Percentiles rank a stretch among this genome's conserved stretches.
These are phyloP conservation scores for Macropodus opercularis DNA, from an alignment of 2,797 vertebrate species.

Conservation along the genomic window DNA sequence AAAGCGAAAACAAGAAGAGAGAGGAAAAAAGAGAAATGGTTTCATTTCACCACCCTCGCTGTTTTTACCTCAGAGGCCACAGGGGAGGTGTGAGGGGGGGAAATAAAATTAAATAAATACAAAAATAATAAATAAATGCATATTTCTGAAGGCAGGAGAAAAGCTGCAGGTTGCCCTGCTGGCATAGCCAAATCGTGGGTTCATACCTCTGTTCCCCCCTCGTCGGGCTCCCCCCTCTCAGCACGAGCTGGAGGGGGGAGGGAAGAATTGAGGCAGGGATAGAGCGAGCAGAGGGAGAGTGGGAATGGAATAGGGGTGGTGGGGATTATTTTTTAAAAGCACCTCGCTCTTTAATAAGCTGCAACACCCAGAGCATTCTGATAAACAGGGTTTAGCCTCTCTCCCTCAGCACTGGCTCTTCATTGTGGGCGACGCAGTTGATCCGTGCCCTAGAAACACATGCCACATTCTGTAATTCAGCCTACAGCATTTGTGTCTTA, in stretches of 20 bases:
- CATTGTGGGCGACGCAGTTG: constrained; percentile 49
- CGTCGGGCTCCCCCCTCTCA: no score
- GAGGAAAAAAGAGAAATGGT: constrained; percentile 45
- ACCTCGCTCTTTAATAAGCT: constrained; percentile 79
- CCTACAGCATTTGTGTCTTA: constrained; percentile 39
- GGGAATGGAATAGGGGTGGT: not conserved
- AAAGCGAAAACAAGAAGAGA: constrained; percentile 68
- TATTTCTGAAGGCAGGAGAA: constrained; percentile 60
- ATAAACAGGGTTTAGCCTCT: constrained; percentile 69
- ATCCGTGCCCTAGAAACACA: constrained; percentile 56
- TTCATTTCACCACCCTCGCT: constrained; percentile 67
- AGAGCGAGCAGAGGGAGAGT: constrained; percentile 23
- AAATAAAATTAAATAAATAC: constrained; percentile 35
- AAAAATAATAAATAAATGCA: constrained; percentile 47
- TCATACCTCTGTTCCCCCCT: constrained; percentile 63
- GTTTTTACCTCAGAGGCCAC: constrained; percentile 70
- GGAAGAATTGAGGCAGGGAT: constrained; percentile 16
- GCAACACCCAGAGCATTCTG: constrained; percentile 77
- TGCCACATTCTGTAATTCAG: constrained; percentile 55
- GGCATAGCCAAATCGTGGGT: constrained; percentile 38
- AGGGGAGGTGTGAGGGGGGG: constrained; percentile 31
- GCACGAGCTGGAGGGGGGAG: constrained; percentile 5
- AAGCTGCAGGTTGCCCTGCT: constrained; percentile 54
- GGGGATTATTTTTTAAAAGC: constrained; percentile 72
- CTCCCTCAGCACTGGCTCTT: constrained; percentile 57